A percentile compares a stretch with the other conserved stretches of the same genome.
These are phyloP conservation scores for Bergia sp. DNA, from an alignment of 92 coral and sea anemone genomes.

Conservation along the genomic window DNA sequence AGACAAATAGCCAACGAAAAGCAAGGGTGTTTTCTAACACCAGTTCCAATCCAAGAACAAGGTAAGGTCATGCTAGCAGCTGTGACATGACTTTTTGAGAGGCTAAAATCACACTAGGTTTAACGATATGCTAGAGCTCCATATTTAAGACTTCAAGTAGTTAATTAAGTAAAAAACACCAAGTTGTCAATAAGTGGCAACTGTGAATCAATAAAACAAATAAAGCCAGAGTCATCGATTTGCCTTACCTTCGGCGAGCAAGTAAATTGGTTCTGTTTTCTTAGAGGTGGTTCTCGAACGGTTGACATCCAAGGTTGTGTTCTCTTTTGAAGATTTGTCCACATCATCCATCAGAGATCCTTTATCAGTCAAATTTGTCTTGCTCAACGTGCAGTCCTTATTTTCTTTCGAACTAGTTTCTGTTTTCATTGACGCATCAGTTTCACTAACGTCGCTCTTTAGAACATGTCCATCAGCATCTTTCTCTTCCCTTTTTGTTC, in stretches of 20 bases:
- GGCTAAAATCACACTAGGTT: too few relatives aligned
- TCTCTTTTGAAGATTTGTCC: neutral
- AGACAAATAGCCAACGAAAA: neutral
- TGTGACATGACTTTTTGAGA: too few relatives aligned
- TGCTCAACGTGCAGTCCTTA: neutral
- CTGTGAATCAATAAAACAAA: neutral
- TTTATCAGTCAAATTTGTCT: neutral
- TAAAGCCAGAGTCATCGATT: neutral
- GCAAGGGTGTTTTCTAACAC: neutral
- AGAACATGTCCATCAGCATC: neutral
- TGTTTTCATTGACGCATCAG: neutral
- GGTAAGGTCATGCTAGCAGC: neutral
- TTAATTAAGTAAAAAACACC: neutral
- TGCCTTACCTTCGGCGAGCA: constrained; percentile 24
- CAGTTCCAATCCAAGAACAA: neutral
- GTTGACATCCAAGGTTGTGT: neutral
- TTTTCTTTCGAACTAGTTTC: neutral
- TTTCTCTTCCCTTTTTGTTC: neutral
- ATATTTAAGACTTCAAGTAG: neutral
- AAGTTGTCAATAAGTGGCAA: neutral
- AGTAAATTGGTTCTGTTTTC: neutral
- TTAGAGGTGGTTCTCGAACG: neutral
- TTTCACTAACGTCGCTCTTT: neutral
- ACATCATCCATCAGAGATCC: neutral
- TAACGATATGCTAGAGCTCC: too few relatives aligned